Conservation (phyloP, 2,113 vertebrate species). For the Cettia cetti region DNA sequence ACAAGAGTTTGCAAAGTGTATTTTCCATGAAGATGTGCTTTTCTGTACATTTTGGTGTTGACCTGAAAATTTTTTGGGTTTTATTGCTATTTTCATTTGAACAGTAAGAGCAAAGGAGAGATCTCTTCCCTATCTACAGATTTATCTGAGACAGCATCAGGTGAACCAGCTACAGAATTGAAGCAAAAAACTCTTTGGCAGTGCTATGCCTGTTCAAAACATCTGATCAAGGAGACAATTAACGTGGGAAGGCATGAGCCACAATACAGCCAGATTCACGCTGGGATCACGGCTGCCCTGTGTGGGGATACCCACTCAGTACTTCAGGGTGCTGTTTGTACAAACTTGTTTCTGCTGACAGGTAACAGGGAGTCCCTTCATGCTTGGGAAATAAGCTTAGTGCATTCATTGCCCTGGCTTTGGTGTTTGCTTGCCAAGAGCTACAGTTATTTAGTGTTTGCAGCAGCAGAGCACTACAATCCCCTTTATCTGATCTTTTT, state of each 20-base stretch:
- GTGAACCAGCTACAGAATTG: neutral
- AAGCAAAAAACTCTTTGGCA: neutral
- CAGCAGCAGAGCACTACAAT: neutral
- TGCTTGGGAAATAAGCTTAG: neutral
- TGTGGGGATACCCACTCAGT: neutral
- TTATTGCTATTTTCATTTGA: neutral
- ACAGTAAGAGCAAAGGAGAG: neutral
- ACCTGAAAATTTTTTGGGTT: neutral
- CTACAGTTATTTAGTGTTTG: neutral
- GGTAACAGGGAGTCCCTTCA: neutral
- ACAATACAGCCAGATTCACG: neutral
- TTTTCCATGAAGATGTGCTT: neutral
- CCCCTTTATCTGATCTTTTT: neutral
- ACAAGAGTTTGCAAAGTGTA: neutral
- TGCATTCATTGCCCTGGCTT: neutral
- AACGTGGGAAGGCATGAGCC: fast-evolving
- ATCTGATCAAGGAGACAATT: neutral
- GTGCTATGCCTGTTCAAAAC: neutral
- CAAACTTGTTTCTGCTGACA: neutral
- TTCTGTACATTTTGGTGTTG: neutral
- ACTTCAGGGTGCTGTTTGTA: neutral
- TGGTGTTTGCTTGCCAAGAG: neutral
- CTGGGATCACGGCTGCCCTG: fast-evolving
- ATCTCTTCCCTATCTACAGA: neutral
- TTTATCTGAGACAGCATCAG: neutral